A percentile compares a stretch with the other conserved stretches of the same genome.
phyloP scores from a whole-genome alignment of 1,140 invertebrate species.

The Bombus waltoni region DNA sequence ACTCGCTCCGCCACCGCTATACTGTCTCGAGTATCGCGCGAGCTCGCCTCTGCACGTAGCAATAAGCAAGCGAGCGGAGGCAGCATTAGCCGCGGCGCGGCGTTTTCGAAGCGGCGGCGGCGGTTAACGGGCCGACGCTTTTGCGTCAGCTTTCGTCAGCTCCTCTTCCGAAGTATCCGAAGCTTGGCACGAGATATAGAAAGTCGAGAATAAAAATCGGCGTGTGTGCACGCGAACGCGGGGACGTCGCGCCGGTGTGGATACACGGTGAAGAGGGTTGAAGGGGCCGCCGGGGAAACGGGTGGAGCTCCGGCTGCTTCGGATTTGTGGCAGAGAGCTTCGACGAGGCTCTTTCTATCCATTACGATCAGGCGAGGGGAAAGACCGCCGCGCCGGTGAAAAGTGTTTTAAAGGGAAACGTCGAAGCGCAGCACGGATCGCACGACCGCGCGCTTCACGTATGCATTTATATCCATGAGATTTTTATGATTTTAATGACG shows the following conservation, averaged over 20 bases:
- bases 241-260: neutral
- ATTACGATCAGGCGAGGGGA: slow-evolving; percentile 53
- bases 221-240: slow-evolving; percentile 51
- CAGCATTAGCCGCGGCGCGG: slow-evolving; percentile 17
- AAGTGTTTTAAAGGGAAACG: slow-evolving; percentile 64
- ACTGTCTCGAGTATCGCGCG: slow-evolving; percentile 34
- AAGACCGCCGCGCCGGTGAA: slow-evolving; percentile 41
- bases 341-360: slow-evolving; percentile 66
- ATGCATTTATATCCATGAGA: slow-evolving; percentile 42
- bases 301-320: slow-evolving; percentile 21
- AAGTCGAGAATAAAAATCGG: slow-evolving; percentile 64
- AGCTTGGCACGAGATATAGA: slow-evolving; percentile 56
- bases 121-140: slow-evolving; percentile 20
- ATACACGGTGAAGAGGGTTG: slow-evolving; percentile 2
- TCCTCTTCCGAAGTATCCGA: slow-evolving; percentile 54
- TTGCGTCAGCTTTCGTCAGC: slow-evolving; percentile 61
- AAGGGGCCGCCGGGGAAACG: neutral
- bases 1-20: neutral
- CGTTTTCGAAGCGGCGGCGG: neutral
- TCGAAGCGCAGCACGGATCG: slow-evolving; percentile 51
- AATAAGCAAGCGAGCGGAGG: neutral
- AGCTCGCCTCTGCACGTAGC: neutral
- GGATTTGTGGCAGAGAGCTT: slow-evolving; percentile 64
- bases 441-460: neutral
- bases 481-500: slow-evolving; percentile 55